phyloP scores from a whole-genome alignment of 2,113 vertebrate genomes.

The Brachypodius melanocephalos region DNA sequence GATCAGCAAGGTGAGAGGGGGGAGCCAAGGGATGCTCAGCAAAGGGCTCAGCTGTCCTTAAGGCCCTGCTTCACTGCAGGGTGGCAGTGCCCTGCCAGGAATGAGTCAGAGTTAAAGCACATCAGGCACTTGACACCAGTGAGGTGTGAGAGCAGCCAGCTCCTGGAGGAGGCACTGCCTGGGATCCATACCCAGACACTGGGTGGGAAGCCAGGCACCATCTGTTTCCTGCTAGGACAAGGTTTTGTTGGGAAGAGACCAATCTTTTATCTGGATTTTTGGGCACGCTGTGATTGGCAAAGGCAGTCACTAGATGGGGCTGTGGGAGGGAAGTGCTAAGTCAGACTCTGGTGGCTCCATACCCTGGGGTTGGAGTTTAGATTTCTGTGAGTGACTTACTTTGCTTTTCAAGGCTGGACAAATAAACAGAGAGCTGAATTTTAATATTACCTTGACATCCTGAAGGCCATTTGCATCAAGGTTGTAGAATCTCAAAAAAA shows the following conservation, averaged over 20 bases:
- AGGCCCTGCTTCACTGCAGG: background rate
- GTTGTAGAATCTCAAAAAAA: background rate
- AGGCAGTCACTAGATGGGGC: constrained; percentile 31
- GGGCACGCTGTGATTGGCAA: background rate
- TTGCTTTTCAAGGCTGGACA: background rate
- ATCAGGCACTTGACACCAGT: background rate
- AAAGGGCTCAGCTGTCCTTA: background rate
- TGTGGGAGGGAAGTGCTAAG: background rate
- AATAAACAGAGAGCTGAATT: background rate
- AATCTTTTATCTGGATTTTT: background rate
- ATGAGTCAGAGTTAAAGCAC: background rate
- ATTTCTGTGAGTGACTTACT: background rate
- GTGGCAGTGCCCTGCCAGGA: background rate
- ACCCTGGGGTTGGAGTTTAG: background rate
- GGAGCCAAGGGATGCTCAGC: background rate
- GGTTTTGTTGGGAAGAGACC: background rate
- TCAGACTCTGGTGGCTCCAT: background rate
- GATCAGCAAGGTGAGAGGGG: constrained; percentile 90
- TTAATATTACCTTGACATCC: background rate
- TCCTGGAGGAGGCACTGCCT: background rate
- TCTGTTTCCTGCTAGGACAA: background rate
- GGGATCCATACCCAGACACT: background rate
- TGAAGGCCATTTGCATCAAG: background rate
- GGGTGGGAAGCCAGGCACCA: background rate
- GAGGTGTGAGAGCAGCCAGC: background rate